A percentile compares a stretch with the other conserved stretches of the same genome.
Evolutionary conservation across 2,888 invertebrate genomes (phyloP).

Genomic region (Emmelina monodactyla): DNA sequence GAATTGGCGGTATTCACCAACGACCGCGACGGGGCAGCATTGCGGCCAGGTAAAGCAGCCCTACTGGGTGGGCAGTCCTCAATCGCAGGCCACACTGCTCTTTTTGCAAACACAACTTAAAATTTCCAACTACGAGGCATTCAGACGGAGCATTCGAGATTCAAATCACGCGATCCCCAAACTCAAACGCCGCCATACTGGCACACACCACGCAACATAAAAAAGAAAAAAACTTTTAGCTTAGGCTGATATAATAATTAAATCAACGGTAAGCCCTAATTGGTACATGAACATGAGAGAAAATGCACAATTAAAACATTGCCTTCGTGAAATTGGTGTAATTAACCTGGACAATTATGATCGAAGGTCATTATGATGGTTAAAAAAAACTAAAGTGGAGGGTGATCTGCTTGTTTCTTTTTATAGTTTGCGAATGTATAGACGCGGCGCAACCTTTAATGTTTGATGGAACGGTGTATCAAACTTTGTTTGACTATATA

Average conservation of each 20-base stretch:
- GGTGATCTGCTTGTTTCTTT: constrained; percentile 42
- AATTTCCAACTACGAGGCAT: constrained; percentile 6
- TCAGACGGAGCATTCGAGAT: constrained; percentile 3
- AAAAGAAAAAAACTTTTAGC: not conserved
- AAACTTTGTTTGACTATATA: no score
- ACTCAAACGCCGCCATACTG: constrained; percentile 21
- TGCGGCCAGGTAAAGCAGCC: constrained; percentile 34
- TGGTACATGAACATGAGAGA: constrained; percentile 34
- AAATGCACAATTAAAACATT: constrained; percentile 60
- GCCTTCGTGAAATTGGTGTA: constrained; percentile 54
- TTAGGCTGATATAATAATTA: constrained; percentile 42
- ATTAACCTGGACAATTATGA: constrained; percentile 53
- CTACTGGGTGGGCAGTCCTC: constrained; percentile 58
- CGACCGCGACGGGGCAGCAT: constrained; percentile 46
- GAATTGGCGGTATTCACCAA: constrained; percentile 65
- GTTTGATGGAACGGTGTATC: no score
- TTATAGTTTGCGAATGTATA: not conserved
- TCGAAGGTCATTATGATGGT: constrained; percentile 49
- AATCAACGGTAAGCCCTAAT: constrained; percentile 30
- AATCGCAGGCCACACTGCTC: constrained; percentile 37
- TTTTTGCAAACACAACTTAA: constrained; percentile 44
- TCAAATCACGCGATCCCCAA: not conserved
- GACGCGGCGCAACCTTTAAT: not conserved
- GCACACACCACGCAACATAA: not conserved
- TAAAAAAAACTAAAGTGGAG: constrained; percentile 51